Percentiles rank a stretch among this genome's conserved stretches.
Evolutionary conservation across 2,888 invertebrate species (phyloP).

Genomic region (Andrena haemorrhoa): DNA sequence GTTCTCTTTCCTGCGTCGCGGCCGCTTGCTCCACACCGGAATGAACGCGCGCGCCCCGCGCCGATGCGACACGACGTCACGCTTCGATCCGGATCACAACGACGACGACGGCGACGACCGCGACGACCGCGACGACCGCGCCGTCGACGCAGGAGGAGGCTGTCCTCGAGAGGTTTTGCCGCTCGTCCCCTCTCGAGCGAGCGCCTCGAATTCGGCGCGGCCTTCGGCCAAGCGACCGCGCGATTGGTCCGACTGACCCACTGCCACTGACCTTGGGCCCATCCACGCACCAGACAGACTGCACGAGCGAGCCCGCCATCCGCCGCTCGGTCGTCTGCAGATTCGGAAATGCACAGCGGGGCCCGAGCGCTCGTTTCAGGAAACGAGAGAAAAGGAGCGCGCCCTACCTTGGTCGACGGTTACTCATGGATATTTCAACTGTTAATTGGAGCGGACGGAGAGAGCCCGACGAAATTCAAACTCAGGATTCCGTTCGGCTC

Average conservation of each 20-base stretch:
- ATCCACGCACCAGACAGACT: conserved; percentile 50
- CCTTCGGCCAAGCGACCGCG: conserved; percentile 49
- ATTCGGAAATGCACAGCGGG: conserved; percentile 61
- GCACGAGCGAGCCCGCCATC: conserved; percentile 32
- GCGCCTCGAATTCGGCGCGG: conserved; percentile 64
- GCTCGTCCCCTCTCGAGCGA: conserved; percentile 23
- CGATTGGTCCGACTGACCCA: conserved; percentile 78
- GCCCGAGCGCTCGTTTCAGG: conserved; percentile 35
- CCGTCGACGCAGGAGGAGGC: conserved; percentile 18
- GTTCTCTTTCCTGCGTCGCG: conserved; percentile 82
- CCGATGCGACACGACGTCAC: conserved; percentile 38
- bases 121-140: conserved; percentile 9
- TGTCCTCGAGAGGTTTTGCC: conserved; percentile 44
- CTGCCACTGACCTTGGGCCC: conserved; percentile 77
- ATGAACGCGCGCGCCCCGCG: conserved; percentile 39
- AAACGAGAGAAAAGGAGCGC: conserved; percentile 30
- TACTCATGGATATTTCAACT: background rate
- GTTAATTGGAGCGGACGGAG: background rate
- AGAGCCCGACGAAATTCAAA: background rate
- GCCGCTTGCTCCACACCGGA: conserved; percentile 59
- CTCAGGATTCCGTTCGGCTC: conserved; percentile 46
- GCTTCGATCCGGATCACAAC: conserved; percentile 30
- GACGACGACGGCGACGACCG: conserved; percentile 7
- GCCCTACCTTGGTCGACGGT: background rate
- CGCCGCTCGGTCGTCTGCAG: conserved; percentile 6